These are phyloP conservation scores for Gnathonemus echidnorhynchus DNA, from an alignment of 2,113 vertebrate species.

Conservation along the genomic window DNA sequence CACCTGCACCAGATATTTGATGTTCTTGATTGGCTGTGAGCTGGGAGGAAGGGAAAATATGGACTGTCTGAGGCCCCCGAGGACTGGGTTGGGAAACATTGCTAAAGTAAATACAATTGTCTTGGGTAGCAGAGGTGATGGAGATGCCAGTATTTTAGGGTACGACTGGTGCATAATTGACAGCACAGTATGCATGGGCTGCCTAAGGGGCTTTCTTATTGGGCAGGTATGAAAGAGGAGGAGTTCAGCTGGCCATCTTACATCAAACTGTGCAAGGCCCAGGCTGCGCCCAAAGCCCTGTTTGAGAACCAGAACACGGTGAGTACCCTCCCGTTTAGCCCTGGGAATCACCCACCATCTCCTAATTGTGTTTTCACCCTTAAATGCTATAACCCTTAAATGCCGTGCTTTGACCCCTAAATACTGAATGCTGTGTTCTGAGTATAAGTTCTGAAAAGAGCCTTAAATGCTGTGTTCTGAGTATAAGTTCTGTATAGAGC, in stretches of 20 bases:
- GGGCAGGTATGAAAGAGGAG: slow-evolving; percentile 71
- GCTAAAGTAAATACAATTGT: not conserved
- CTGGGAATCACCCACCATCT: not conserved
- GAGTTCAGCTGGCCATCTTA: slow-evolving; percentile 76
- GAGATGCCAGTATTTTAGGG: not conserved
- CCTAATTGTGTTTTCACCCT: not conserved
- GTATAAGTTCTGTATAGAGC: not conserved
- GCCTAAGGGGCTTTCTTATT: not conserved
- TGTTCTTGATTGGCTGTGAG: not conserved
- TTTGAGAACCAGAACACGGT: slow-evolving; percentile 81
- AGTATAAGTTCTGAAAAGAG: not conserved
- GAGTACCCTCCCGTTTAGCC: slow-evolving; percentile 38
- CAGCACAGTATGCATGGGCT: not conserved
- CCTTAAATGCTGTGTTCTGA: not conserved
- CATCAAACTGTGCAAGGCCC: slow-evolving; percentile 72
- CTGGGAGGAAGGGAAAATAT: not conserved
- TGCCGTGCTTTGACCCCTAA: not conserved
- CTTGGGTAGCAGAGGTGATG: not conserved
- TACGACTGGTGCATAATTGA: not conserved
- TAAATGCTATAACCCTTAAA: not conserved
- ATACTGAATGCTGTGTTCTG: not conserved
- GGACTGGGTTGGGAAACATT: not conserved
- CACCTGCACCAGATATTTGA: not conserved
- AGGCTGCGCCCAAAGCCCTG: slow-evolving; percentile 73
- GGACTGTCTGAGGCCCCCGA: not conserved